Percentiles rank a stretch among this genome's conserved stretches.
Conservation (phyloP, 2,888 invertebrate genomes). For the Hirtodrosophila confusa region DNA sequence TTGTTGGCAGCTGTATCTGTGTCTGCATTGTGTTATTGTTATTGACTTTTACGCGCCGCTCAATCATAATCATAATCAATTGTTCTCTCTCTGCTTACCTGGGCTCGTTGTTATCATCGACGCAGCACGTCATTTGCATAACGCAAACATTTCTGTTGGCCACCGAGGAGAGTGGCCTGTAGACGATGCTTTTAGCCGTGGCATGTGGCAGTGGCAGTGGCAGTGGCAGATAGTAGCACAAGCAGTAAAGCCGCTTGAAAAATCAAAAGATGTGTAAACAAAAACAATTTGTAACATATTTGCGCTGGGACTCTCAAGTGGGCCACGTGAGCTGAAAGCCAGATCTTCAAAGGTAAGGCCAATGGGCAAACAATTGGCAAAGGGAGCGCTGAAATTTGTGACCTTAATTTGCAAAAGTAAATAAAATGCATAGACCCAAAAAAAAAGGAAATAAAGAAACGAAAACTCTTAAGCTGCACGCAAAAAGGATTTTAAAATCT, state of each 20-base stretch:
- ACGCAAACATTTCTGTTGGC: slow-evolving; percentile 22
- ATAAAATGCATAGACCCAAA: slow-evolving; percentile 43
- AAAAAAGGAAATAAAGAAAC: slow-evolving; percentile 17
- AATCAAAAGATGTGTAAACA: slow-evolving; percentile 69
- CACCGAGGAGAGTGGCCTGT: no score
- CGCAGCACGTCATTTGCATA: slow-evolving; percentile 64
- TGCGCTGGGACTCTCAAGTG: slow-evolving; percentile 58
- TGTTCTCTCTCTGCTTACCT: slow-evolving; percentile 56
- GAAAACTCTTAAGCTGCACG: slow-evolving; percentile 38
- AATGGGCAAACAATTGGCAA: slow-evolving; percentile 60
- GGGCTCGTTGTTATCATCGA: slow-evolving; percentile 57
- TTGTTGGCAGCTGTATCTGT: slow-evolving; percentile 49
- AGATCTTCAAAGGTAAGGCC: slow-evolving; percentile 79
- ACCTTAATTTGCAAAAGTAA: slow-evolving; percentile 83
- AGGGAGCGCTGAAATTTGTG: slow-evolving; percentile 69
- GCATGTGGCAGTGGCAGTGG: slow-evolving; percentile 5
- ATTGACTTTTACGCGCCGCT: slow-evolving; percentile 74
- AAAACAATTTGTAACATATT: slow-evolving; percentile 74
- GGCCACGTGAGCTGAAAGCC: slow-evolving; percentile 70
- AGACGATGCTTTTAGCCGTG: slow-evolving; percentile 23
- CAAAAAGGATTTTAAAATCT: slow-evolving; percentile 82
- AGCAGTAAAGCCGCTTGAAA: slow-evolving; percentile 55
- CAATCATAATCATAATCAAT: slow-evolving; percentile 80
- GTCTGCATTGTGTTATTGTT: slow-evolving; percentile 64
- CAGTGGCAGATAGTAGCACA: slow-evolving; percentile 18